Evolutionary conservation across 2,797 vertebrate genomes (phyloP).

Genomic region (Sebastes itinus): DNA sequence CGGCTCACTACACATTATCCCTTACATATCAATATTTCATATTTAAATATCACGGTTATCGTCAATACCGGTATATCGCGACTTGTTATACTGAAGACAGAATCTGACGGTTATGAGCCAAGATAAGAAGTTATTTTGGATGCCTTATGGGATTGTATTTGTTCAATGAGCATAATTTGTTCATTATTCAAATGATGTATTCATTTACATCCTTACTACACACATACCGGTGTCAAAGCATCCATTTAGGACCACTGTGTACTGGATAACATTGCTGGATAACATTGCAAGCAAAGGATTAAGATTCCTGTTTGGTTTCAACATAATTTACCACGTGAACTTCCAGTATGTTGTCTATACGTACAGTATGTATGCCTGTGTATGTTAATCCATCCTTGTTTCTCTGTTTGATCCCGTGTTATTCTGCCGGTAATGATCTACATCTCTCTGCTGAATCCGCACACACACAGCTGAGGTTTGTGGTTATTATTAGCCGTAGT

Average conservation of each 20-base stretch:
- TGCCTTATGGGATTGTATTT: neutral
- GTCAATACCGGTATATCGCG: no score
- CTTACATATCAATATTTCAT: no score
- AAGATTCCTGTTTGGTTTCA: neutral
- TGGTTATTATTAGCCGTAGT: slow-evolving; percentile 43
- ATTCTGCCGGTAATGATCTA: neutral
- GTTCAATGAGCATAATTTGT: neutral
- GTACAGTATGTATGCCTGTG: neutral
- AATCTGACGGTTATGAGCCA: neutral
- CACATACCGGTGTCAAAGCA: neutral
- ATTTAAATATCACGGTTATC: no score
- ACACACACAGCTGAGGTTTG: slow-evolving; percentile 19
- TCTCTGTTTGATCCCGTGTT: slow-evolving; percentile 1
- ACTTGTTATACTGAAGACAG: neutral
- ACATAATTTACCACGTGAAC: neutral
- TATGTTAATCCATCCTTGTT: neutral
- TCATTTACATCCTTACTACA: neutral
- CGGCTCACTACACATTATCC: no score
- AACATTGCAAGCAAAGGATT: neutral
- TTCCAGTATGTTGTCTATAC: neutral
- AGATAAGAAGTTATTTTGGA: neutral
- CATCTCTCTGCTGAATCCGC: slow-evolving; percentile 19
- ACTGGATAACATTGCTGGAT: neutral
- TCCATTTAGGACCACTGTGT: neutral
- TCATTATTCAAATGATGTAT: neutral